Evolutionary conservation across 2,113 vertebrate genomes (phyloP).

Genomic region (Mormyrus iriodes): DNA sequence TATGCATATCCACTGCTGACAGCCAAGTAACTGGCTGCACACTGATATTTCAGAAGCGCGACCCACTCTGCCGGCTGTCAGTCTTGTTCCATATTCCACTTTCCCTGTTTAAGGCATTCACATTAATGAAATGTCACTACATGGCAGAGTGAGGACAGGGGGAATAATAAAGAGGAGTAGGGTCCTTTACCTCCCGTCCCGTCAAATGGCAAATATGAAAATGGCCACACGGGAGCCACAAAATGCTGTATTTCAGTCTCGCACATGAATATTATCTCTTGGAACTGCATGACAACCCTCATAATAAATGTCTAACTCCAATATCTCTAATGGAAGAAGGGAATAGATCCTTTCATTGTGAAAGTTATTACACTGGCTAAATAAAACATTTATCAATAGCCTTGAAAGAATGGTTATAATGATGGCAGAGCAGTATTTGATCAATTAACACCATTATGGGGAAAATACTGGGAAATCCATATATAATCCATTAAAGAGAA

Average conservation of each 20-base stretch:
- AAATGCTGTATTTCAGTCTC: conserved; percentile 36
- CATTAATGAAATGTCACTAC: conserved; percentile 38
- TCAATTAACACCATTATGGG: neutral
- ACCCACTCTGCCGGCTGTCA: conserved; percentile 5
- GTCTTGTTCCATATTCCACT: conserved; percentile 27
- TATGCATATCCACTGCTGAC: neutral
- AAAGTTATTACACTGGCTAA: neutral
- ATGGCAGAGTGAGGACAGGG: conserved; percentile 16
- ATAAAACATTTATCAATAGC: neutral
- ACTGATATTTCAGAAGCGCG: conserved; percentile 17
- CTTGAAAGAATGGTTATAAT: neutral
- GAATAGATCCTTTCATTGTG: neutral
- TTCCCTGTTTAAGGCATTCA: conserved; percentile 23
- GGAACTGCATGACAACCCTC: neutral
- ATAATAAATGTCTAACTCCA: neutral
- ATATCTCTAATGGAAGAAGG: neutral
- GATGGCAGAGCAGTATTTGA: neutral
- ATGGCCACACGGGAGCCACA: conserved; percentile 24
- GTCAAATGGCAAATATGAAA: neutral
- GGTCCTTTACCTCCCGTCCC: neutral
- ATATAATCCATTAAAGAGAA: neutral
- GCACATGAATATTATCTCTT: conserved; percentile 3
- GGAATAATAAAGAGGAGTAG: neutral
- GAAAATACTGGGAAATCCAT: neutral
- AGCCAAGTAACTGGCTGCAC: neutral